Conservation (phyloP, 2,888 invertebrate species). For the Cantharis rufa region DNA sequence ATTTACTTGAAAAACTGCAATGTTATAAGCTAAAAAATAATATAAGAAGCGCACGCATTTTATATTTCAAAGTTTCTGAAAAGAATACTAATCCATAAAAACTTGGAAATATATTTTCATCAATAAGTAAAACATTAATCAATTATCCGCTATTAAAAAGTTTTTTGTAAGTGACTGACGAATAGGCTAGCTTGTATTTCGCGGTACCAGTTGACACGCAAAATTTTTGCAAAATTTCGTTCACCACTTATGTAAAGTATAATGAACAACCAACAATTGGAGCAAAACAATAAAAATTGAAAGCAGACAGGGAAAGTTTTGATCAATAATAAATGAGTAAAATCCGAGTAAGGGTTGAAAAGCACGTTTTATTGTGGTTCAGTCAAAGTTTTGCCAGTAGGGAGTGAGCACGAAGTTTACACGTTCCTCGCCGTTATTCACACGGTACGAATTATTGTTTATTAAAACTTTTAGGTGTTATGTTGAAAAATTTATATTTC, state of each 20-base stretch:
- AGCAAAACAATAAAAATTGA: slow-evolving; percentile 39
- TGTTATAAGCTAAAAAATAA: background rate
- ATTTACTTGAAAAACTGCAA: background rate
- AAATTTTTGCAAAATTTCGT: slow-evolving; percentile 9
- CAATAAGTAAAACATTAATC: background rate
- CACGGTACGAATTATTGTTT: slow-evolving; percentile 18
- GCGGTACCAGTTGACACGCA: slow-evolving; percentile 3
- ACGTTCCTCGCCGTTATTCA: slow-evolving; percentile 23
- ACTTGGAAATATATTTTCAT: background rate
- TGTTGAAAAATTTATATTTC: background rate
- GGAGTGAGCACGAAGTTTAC: slow-evolving; percentile 36
- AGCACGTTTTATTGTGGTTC: slow-evolving; percentile 43
- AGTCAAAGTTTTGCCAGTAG: slow-evolving; percentile 50
- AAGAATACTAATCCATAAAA: background rate
- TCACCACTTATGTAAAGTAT: slow-evolving; percentile 10
- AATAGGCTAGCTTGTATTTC: background rate
- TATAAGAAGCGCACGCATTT: background rate
- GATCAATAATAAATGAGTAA: slow-evolving; percentile 55
- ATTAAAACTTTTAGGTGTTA: slow-evolving; percentile 5
- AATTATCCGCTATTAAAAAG: background rate
- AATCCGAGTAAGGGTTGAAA: slow-evolving; percentile 43
- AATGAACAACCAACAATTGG: slow-evolving; percentile 22
- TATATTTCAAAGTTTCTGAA: background rate
- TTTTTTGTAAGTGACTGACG: background rate
- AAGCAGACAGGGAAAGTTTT: slow-evolving; percentile 50